These are phyloP conservation scores for Ips typographus DNA, from an alignment of 1,140 invertebrate genomes.

Conservation along the genomic window DNA sequence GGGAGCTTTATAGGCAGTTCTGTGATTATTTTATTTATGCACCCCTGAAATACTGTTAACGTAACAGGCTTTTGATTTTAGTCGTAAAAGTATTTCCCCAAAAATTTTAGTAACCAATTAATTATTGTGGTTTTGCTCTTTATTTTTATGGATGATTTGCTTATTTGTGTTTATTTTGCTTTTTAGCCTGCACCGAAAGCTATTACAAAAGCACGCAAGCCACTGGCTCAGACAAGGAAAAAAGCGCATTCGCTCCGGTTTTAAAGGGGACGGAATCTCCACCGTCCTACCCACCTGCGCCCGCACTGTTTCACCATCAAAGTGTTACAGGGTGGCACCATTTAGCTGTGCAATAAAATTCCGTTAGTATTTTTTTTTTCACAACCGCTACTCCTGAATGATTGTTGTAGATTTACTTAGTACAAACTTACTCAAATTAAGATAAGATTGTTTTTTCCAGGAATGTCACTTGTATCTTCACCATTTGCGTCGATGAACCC, in stretches of 20 bases:
- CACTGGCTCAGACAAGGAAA: constrained; percentile 52
- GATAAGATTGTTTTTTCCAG: constrained; percentile 52
- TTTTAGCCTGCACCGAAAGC: constrained; percentile 33
- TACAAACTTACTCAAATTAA: neutral
- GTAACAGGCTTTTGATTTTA: too few species aligned
- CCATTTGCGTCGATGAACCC: constrained; percentile 85
- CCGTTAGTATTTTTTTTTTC: constrained; percentile 56
- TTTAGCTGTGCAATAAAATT: constrained; percentile 56
- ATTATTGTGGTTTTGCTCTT: neutral
- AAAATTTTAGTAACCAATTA: too few species aligned
- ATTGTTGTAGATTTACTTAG: neutral
- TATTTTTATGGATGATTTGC: constrained; percentile 1
- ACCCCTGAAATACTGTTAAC: neutral
- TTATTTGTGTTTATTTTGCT: constrained; percentile 29
- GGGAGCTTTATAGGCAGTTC: neutral
- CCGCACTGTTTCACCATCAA: constrained; percentile 59
- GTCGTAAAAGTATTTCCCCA: too few species aligned
- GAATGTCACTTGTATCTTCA: constrained; percentile 76
- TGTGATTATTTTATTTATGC: constrained; percentile 14
- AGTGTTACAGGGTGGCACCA: constrained; percentile 63
- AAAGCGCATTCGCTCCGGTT: constrained; percentile 64
- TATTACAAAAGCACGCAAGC: constrained; percentile 30
- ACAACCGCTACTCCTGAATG: neutral
- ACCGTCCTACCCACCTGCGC: constrained; percentile 59
- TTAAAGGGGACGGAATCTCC: constrained; percentile 56